Base-by-base conservation (phyloP, 2,797 vertebrate genomes). In the Oreochromis mossambicus region DNA sequence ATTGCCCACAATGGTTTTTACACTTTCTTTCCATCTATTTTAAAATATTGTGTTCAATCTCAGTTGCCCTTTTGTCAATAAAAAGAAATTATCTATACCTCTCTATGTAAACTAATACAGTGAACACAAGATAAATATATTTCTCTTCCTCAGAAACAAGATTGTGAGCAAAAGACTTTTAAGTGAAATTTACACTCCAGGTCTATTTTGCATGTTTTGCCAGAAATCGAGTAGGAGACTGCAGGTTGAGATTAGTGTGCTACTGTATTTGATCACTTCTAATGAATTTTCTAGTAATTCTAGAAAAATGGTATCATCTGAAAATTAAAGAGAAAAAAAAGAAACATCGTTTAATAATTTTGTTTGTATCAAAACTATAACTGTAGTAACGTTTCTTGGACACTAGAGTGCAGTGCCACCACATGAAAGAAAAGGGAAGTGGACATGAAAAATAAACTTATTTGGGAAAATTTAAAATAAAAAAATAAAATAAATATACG, bases 351-450 rank as follows among this genome's bases (percentile, higher is more conserved):
- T 63, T 48, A 48, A 13, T 75, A 19, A 29, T 75, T 50, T 50
- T 1, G 43, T 11, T 46, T 51, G 14, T 13, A 4, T 17, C 21
- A n/a, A n/a, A 52, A 41, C 3, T 8, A 7, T 9, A 76, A 12
- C 13, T 82, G 91, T 83, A 92, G 83, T 94, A 79, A 24, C 14
- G 11, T 3, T 43, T 1, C 50, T 58, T 85, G 73, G 26, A 43
- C 94, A 88, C 87, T 90, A 94, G 94, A 92, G 87, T 3, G 86
- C 48, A 75, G 84, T 87, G 79, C 9, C 9, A 15, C 50, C 66
- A 82, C 54, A 85, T 56, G 7, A 43, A 91, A 79, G 21, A 7
- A 29, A 26, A 17, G 66, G 6, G 8, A 19, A 17, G 9, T 4
- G 13, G 38, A 4, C 14, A 46, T 70, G 24, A 73, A 50, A 48